Evolutionary conservation across 2,888 invertebrate species (phyloP).

Genomic region (Chymomyza procnemis): DNA sequence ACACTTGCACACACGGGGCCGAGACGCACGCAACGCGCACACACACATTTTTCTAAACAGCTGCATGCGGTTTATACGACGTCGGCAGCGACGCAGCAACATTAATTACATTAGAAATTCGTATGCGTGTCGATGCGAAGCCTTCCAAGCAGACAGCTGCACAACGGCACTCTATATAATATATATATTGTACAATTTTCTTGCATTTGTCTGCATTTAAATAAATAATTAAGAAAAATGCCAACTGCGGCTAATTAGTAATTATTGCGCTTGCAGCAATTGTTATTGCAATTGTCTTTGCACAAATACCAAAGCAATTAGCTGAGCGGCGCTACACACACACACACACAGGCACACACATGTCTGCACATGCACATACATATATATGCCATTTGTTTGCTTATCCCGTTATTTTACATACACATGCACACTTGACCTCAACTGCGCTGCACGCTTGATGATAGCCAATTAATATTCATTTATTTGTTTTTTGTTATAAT

Average conservation of each 20-base stretch:
- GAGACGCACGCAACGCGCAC: slow-evolving; percentile 7
- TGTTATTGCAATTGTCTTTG: slow-evolving; percentile 22
- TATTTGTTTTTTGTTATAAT: slow-evolving; percentile 49
- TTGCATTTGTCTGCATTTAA: too few relatives aligned
- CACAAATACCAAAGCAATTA: slow-evolving; percentile 60
- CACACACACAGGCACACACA: too few relatives aligned
- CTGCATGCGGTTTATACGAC: slow-evolving; percentile 23
- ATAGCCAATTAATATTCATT: slow-evolving; percentile 68
- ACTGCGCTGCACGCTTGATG: slow-evolving; percentile 50
- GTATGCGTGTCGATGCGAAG: slow-evolving; percentile 57
- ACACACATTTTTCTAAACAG: slow-evolving; percentile 31
- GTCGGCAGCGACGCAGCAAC: slow-evolving; percentile 26
- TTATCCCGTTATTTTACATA: slow-evolving; percentile 61
- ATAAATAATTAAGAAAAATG: slow-evolving; percentile 30
- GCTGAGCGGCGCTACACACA: too few relatives aligned
- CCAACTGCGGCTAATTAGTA: slow-evolving; percentile 55
- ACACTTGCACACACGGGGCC: background rate
- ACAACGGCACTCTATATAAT: background rate
- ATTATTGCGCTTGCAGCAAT: slow-evolving; percentile 52
- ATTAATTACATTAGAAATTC: slow-evolving; percentile 71
- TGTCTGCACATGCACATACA: slow-evolving; percentile 10
- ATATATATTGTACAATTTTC: too few relatives aligned
- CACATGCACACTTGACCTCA: slow-evolving; percentile 49
- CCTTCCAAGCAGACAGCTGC: slow-evolving; percentile 45
- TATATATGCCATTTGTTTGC: slow-evolving; percentile 43